Evolutionary conservation across 2,113 vertebrate genomes (phyloP).

Genomic region (Brienomyrus brachyistius): DNA sequence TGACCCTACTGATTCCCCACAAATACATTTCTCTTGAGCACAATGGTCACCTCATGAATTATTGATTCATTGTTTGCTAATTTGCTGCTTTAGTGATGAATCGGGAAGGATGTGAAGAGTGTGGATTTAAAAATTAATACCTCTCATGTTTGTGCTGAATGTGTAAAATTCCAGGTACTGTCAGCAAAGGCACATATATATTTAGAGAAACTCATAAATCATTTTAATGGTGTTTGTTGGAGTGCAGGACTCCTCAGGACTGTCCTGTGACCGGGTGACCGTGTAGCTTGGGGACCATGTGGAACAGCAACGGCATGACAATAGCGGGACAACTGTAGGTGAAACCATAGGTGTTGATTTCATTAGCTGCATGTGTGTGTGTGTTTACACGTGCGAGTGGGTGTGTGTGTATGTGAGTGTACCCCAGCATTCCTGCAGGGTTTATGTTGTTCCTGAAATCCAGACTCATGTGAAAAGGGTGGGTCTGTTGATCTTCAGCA

Average conservation of each 20-base stretch:
- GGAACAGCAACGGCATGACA: neutral
- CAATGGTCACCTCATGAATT: neutral
- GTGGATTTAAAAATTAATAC: neutral
- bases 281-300: neutral
- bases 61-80: neutral
- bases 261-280: neutral
- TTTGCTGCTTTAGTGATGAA: neutral
- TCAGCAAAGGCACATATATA: neutral
- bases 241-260: neutral
- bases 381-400: neutral
- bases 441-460: neutral
- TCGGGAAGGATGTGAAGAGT: neutral
- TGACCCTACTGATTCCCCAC: neutral
- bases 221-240: neutral
- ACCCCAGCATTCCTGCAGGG: neutral
- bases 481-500: neutral
- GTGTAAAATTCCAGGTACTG: neutral
- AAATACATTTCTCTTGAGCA: neutral
- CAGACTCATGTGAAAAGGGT: neutral
- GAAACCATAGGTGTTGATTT: neutral
- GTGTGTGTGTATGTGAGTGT: neutral
- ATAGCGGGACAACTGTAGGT: neutral
- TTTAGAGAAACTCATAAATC: neutral
- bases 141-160: neutral
- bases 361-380: neutral